Conservation (phyloP, 2,797 vertebrate genomes). For the Danio kyathit region DNA sequence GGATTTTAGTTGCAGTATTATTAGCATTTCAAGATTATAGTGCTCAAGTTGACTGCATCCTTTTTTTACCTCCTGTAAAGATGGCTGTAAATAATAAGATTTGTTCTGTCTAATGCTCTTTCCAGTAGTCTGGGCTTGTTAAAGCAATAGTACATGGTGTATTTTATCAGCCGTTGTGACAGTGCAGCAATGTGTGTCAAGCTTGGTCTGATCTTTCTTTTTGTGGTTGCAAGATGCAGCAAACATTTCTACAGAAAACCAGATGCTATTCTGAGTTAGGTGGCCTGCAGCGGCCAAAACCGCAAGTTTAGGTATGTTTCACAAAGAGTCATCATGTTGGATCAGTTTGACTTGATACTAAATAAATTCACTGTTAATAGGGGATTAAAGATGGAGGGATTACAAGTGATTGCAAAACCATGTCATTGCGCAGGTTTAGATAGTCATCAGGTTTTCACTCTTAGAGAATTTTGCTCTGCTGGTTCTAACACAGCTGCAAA, state of each 20-base stretch:
- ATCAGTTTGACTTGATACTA: not conserved
- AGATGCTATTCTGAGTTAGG: not conserved
- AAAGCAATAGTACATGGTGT: not conserved
- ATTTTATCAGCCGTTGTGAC: not conserved
- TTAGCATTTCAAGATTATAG: not conserved
- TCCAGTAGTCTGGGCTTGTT: not conserved
- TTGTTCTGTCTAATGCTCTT: conserved; percentile 29
- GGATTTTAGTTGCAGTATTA: not conserved
- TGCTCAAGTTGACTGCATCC: not conserved
- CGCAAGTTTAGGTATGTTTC: not conserved
- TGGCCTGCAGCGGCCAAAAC: not conserved
- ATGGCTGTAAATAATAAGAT: conserved; percentile 31
- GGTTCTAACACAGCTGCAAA: not conserved
- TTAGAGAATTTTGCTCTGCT: not conserved
- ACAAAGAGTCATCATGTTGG: not conserved
- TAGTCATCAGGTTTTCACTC: not conserved
- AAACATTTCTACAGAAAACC: conserved; percentile 13
- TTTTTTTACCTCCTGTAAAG: not conserved
- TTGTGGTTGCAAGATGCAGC: not conserved
- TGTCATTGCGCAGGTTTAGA: not conserved
- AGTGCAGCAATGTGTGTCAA: not conserved
- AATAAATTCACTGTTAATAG: not conserved
- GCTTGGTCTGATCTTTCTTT: not conserved
- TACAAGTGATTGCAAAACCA: not conserved
- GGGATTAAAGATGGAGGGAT: not conserved